Conservation (phyloP, 2,797 vertebrate genomes). For the Amniataba percoides region DNA sequence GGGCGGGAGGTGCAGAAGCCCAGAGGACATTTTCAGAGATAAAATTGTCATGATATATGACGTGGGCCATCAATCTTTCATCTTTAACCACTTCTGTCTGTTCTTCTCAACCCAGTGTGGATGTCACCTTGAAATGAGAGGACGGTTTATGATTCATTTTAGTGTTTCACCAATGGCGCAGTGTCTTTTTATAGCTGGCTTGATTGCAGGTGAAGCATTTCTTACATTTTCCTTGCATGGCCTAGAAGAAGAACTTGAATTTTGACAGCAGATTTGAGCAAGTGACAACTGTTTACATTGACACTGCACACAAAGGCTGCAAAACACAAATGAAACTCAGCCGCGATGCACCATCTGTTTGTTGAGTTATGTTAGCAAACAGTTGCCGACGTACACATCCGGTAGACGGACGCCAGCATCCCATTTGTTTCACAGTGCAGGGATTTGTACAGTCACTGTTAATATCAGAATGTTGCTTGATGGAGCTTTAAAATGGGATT, state of each 20-base stretch:
- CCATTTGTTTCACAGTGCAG: no score
- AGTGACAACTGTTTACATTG: background rate
- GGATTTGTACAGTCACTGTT: no score
- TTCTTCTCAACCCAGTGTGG: background rate
- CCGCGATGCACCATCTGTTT: background rate
- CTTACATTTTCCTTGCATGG: conserved; percentile 14
- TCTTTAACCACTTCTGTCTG: background rate
- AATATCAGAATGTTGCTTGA: no score
- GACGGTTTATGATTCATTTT: conserved; percentile 36
- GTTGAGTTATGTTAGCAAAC: background rate
- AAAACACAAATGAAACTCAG: background rate
- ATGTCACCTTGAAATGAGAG: conserved; percentile 13
- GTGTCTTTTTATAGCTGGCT: conserved; percentile 21
- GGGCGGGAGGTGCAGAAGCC: conserved; percentile 19
- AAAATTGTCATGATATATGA: conserved; percentile 32
- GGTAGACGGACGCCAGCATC: background rate
- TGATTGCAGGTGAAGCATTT: conserved; percentile 22
- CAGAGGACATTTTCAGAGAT: conserved; percentile 31
- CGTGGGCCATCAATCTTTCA: background rate
- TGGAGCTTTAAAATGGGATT: no score
- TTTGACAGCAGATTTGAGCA: background rate
- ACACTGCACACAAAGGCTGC: background rate
- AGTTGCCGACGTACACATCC: background rate
- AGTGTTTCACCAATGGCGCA: background rate
- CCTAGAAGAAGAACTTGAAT: background rate